phyloP scores from a whole-genome alignment of 2,113 vertebrate genomes.

The Gobiocypris rarus region DNA sequence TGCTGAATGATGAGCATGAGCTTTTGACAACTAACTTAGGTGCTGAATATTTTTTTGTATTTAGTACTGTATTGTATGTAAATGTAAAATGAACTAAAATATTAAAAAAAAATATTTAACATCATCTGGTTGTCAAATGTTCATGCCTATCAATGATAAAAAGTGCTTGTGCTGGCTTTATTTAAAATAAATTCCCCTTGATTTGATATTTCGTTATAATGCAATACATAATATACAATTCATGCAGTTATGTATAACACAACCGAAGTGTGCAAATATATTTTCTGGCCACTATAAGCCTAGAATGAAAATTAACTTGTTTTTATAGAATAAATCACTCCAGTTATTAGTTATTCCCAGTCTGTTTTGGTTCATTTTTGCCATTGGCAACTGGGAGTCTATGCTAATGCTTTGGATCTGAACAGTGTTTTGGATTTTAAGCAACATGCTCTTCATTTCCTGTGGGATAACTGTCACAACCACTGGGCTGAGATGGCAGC shows the following conservation, averaged over 20 bases:
- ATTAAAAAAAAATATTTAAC: no score
- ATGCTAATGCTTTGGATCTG: background rate
- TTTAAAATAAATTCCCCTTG: background rate
- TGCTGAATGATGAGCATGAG: background rate
- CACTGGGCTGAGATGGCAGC: background rate
- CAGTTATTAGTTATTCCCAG: background rate
- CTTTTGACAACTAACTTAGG: background rate
- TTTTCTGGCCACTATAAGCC: background rate
- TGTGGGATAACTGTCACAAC: slow-evolving; percentile 1
- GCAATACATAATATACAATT: background rate
- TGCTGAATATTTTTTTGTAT: background rate
- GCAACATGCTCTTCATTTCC: background rate
- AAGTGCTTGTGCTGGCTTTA: background rate
- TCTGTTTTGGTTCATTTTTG: background rate
- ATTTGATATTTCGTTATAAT: background rate
- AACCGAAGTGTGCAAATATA: background rate
- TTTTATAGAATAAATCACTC: background rate
- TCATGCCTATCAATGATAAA: no score
- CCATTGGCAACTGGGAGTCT: background rate
- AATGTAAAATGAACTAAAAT: no score
- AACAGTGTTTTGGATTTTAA: slow-evolving; percentile 5
- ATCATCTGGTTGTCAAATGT: no score
- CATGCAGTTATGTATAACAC: background rate
- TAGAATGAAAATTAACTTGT: background rate
- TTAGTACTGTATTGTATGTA: no score